Conservation (phyloP, 2,888 invertebrate species). For the Cryptops parisi region DNA sequence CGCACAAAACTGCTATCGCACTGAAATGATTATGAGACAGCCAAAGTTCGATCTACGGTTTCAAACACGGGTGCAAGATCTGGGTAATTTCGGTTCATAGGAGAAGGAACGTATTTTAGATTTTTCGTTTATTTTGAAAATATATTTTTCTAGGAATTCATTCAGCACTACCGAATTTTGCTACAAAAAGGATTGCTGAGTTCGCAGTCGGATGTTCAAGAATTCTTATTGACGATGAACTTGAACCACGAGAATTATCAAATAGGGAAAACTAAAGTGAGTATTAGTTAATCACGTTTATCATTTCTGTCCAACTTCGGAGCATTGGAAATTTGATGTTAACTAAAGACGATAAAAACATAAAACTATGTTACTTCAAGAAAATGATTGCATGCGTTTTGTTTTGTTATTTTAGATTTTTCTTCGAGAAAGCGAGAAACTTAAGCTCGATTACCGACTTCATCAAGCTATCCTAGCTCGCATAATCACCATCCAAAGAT, state of each 20-base stretch:
- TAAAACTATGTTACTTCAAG: no score
- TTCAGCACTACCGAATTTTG: slow-evolving; percentile 78
- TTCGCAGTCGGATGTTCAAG: slow-evolving; percentile 68
- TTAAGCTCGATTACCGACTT: slow-evolving; percentile 75
- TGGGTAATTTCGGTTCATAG: no score
- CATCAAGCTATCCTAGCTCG: slow-evolving; percentile 89
- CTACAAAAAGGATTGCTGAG: slow-evolving; percentile 69
- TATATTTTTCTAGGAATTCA: slow-evolving; percentile 59
- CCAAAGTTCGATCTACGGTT: no score
- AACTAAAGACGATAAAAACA: no score
- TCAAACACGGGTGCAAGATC: no score
- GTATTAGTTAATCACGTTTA: no score
- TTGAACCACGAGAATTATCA: slow-evolving; percentile 83
- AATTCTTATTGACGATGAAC: slow-evolving; percentile 67
- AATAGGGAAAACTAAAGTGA: slow-evolving; percentile 65
- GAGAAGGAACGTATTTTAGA: no score
- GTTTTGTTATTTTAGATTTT: slow-evolving; percentile 47
- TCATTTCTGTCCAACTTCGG: no score
- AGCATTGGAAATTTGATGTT: no score
- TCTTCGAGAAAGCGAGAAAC: slow-evolving; percentile 83
- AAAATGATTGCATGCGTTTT: no score
- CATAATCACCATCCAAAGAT: slow-evolving; percentile 79
- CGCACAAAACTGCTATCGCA: no score
- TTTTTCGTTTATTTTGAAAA: slow-evolving; percentile 7
- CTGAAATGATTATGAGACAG: no score